These are phyloP conservation scores for Celastrina argiolus DNA, from an alignment of 2,888 invertebrate genomes.

Conservation along the genomic window DNA sequence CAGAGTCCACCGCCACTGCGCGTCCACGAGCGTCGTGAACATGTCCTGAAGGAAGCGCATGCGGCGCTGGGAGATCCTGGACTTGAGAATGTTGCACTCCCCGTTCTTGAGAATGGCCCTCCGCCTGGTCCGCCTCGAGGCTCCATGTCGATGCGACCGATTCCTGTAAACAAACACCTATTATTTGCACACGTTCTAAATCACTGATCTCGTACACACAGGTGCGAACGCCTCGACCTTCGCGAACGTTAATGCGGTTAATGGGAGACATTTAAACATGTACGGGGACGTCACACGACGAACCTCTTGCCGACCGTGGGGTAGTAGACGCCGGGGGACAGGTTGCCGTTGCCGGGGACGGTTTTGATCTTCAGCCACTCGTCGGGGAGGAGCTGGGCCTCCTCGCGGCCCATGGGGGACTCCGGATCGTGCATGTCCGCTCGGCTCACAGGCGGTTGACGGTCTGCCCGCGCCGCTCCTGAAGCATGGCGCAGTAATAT, in stretches of 20 bases:
- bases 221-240: slow-evolving; percentile 63
- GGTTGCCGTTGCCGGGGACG: slow-evolving; percentile 64
- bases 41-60: slow-evolving; percentile 88
- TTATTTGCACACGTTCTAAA: slow-evolving; percentile 42
- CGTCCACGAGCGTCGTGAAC: slow-evolving; percentile 93
- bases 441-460: slow-evolving; percentile 48
- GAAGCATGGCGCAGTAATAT: slow-evolving; percentile 75
- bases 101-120: slow-evolving; percentile 97
- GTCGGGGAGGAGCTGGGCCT: slow-evolving; percentile 68
- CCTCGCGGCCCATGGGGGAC: slow-evolving; percentile 70
- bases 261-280: slow-evolving; percentile 48
- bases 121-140: slow-evolving; percentile 83
- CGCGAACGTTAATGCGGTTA: slow-evolving; percentile 64
- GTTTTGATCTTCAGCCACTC: slow-evolving; percentile 72
- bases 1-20: slow-evolving; percentile 95
- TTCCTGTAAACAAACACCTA: slow-evolving; percentile 75
- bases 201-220: slow-evolving; percentile 46
- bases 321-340: slow-evolving; percentile 73
- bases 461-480: slow-evolving; percentile 62
- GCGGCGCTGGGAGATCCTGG: slow-evolving; percentile 87
- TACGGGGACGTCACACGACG: slow-evolving; percentile 68
- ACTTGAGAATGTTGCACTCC: slow-evolving; percentile 96
- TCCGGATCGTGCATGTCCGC: slow-evolving; percentile 70
- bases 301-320: slow-evolving; percentile 73
- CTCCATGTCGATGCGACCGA: slow-evolving; percentile 82